phyloP scores from a whole-genome alignment of 2,888 invertebrate species.

The Biston stratarius region DNA sequence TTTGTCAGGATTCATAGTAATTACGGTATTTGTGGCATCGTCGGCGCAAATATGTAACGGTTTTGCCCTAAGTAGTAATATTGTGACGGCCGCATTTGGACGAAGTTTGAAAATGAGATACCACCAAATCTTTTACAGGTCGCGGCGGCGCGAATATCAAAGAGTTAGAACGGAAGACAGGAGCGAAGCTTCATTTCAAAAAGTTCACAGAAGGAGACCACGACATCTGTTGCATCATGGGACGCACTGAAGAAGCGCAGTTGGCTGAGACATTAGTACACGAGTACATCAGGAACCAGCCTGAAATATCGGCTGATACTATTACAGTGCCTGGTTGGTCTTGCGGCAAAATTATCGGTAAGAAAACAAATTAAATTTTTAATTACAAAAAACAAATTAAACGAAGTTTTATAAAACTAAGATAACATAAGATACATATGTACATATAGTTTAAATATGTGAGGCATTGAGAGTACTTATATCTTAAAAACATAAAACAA shows the following conservation, averaged over 20 bases:
- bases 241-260: slow-evolving; percentile 88
- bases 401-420: no score
- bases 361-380: slow-evolving; percentile 39
- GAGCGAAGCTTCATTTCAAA: slow-evolving; percentile 86
- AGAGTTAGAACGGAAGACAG: slow-evolving; percentile 90
- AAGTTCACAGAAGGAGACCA: slow-evolving; percentile 85
- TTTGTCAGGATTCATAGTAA: no score
- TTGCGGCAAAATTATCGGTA: slow-evolving; percentile 91
- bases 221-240: slow-evolving; percentile 90
- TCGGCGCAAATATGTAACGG: no score
- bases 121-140: slow-evolving; percentile 66
- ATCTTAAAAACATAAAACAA: no score
- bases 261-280: slow-evolving; percentile 90
- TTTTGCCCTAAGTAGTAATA: no score
- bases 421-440: no score
- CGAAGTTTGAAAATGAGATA: no score
- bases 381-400: no score
- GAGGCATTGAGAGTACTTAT: no score
- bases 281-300: slow-evolving; percentile 90
- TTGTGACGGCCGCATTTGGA: no score
- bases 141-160: slow-evolving; percentile 92
- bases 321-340: slow-evolving; percentile 89
- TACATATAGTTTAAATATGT: no score
- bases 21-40: no score
- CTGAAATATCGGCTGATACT: slow-evolving; percentile 88